A percentile compares a stretch with the other conserved stretches of the same genome.
These are phyloP conservation scores for Myiozetetes cayanensis DNA, from an alignment of 2,113 vertebrate genomes.

Conservation along the genomic window DNA sequence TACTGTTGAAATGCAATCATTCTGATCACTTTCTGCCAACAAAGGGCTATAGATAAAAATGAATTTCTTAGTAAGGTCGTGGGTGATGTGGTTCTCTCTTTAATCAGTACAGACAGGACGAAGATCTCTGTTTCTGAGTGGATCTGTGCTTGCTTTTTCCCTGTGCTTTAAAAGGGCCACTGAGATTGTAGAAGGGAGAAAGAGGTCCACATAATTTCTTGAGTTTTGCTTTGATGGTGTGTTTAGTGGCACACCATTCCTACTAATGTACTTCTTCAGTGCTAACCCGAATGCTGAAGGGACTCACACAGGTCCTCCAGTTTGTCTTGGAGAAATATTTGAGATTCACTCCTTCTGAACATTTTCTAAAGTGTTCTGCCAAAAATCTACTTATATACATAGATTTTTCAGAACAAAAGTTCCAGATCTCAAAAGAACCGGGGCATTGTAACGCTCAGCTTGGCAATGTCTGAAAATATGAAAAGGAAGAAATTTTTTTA, in stretches of 20 bases:
- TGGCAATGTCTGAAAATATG: background rate
- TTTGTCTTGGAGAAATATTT: background rate
- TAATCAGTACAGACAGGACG: background rate
- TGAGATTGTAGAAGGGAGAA: background rate
- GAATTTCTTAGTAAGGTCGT: background rate
- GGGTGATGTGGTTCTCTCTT: background rate
- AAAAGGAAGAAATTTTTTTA: background rate
- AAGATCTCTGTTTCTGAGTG: fast-evolving
- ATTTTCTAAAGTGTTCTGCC: background rate
- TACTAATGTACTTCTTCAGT: background rate
- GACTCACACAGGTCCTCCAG: background rate
- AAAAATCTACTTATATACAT: background rate
- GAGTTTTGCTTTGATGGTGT: background rate
- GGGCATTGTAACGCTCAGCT: background rate
- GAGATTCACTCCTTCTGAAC: background rate
- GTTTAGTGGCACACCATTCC: background rate
- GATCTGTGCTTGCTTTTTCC: background rate
- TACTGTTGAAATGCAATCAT: background rate
- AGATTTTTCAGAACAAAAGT: background rate
- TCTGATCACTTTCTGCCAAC: background rate
- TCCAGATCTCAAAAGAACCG: background rate
- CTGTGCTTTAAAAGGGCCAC: background rate
- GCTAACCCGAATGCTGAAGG: background rate
- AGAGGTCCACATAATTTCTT: background rate
- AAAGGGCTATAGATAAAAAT: background rate